Conservation (phyloP, 2,888 invertebrate species). For the Malthinus flaveolus region DNA sequence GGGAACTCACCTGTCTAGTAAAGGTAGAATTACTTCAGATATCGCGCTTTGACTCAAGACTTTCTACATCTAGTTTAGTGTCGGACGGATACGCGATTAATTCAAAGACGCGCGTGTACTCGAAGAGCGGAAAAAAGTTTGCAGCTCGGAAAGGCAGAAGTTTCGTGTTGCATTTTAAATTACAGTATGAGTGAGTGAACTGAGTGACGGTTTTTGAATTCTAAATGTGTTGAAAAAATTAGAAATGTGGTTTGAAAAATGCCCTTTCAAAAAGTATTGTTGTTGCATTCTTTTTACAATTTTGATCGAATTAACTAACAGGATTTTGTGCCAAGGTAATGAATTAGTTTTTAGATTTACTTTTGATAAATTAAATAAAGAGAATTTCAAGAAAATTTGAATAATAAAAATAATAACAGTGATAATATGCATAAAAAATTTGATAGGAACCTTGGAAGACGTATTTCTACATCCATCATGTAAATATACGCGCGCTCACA, state of each 20-base stretch:
- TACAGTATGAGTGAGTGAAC: slow-evolving; percentile 4
- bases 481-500: too few species aligned
- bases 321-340: slow-evolving; percentile 28
- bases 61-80: slow-evolving; percentile 29
- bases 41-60: slow-evolving; percentile 30
- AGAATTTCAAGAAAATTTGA: too few species aligned
- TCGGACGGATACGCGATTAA: slow-evolving; percentile 11
- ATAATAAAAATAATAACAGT: too few species aligned
- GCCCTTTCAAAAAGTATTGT: slow-evolving; percentile 28
- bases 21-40: slow-evolving; percentile 26
- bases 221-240: neutral
- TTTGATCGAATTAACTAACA: slow-evolving; percentile 25
- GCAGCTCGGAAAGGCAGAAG: slow-evolving; percentile 21
- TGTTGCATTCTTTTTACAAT: slow-evolving; percentile 23
- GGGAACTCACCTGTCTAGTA: slow-evolving; percentile 33
- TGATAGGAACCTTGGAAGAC: too few species aligned
- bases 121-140: slow-evolving; percentile 7
- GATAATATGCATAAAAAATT: too few species aligned
- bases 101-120: too few species aligned
- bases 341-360: too few species aligned
- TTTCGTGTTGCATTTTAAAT: slow-evolving; percentile 6
- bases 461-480: too few species aligned
- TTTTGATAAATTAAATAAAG: too few species aligned
- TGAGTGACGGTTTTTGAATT: slow-evolving; percentile 2
- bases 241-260: slow-evolving; percentile 30